phyloP scores from a whole-genome alignment of 2,113 vertebrate genomes.

The Illadopsis cleaveri region DNA sequence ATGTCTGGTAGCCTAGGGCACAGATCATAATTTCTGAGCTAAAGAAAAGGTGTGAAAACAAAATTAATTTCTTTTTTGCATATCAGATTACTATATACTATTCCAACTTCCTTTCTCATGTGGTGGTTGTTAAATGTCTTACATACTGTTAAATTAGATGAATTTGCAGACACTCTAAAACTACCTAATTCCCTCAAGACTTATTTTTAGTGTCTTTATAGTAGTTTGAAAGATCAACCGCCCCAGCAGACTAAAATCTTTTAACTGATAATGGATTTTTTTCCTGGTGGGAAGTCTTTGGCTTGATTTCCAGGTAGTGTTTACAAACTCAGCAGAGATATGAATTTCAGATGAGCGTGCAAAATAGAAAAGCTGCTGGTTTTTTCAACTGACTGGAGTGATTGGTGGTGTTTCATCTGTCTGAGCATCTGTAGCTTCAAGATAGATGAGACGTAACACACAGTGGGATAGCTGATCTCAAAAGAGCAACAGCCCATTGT shows the following conservation, averaged over 20 bases:
- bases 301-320: not conserved
- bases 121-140: slow-evolving; percentile 23
- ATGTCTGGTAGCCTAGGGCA: slow-evolving; percentile 80
- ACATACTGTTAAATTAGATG: slow-evolving; percentile 16
- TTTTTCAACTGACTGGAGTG: not conserved
- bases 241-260: not conserved
- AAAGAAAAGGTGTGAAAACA: slow-evolving; percentile 69
- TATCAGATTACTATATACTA: slow-evolving; percentile 50
- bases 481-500: not conserved
- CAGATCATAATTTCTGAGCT: slow-evolving; percentile 75
- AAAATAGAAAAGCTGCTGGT: slow-evolving; percentile 2
- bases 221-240: not conserved
- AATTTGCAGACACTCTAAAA: slow-evolving; percentile 12
- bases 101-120: slow-evolving; percentile 29
- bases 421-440: not conserved
- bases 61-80: slow-evolving; percentile 72
- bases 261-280: not conserved
- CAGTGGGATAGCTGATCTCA: slow-evolving; percentile 25
- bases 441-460: not conserved
- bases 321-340: not conserved
- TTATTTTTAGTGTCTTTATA: not conserved
- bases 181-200: not conserved
- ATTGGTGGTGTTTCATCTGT: slow-evolving; percentile 24
- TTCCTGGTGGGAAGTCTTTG: not conserved
- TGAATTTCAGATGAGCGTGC: slow-evolving; percentile 5